Evolutionary conservation across 2,113 vertebrate genomes (phyloP).

Genomic region (Brachionichthys hirsutus): DNA sequence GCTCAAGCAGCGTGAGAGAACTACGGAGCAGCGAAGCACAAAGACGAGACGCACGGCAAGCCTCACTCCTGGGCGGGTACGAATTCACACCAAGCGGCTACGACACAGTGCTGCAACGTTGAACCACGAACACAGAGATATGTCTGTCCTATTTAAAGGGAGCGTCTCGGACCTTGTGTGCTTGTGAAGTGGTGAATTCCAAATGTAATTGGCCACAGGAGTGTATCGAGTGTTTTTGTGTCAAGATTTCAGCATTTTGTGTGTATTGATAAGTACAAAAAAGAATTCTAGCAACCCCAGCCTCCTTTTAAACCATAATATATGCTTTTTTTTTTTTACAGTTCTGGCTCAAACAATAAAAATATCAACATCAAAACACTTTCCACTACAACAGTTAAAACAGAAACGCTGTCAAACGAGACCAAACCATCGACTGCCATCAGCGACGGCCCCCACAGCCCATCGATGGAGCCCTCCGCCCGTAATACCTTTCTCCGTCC

Average conservation of each 20-base stretch:
- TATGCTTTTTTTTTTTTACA: conserved; percentile 31
- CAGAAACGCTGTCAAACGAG: conserved; percentile 55
- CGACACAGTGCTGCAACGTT: conserved; percentile 50
- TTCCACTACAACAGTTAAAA: conserved; percentile 62
- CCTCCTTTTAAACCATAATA: conserved; percentile 21
- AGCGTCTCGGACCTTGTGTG: conserved; percentile 44
- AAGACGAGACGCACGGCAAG: conserved; percentile 15
- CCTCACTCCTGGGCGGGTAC: conserved; percentile 40
- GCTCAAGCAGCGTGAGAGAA: conserved; percentile 17
- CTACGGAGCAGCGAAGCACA: conserved; percentile 35
- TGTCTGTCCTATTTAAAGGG: conserved; percentile 49
- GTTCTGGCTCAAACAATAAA: conserved; percentile 47
- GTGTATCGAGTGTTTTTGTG: conserved; percentile 2
- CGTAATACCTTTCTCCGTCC: conserved; percentile 24
- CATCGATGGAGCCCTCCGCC: conserved; percentile 20
- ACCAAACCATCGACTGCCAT: conserved; percentile 60
- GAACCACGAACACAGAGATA: conserved; percentile 45
- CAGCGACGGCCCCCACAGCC: conserved; percentile 48
- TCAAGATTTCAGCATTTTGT: conserved; percentile 1
- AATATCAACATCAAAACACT: conserved; percentile 68
- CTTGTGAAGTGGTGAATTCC: conserved; percentile 32
- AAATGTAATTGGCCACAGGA: conserved; percentile 22
- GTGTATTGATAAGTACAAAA: conserved; percentile 21
- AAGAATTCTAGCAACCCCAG: conserved; percentile 19
- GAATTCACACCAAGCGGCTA: conserved; percentile 57